Evolutionary conservation across 2,888 invertebrate genomes (phyloP).

Genomic region (Plutella xylostella): DNA sequence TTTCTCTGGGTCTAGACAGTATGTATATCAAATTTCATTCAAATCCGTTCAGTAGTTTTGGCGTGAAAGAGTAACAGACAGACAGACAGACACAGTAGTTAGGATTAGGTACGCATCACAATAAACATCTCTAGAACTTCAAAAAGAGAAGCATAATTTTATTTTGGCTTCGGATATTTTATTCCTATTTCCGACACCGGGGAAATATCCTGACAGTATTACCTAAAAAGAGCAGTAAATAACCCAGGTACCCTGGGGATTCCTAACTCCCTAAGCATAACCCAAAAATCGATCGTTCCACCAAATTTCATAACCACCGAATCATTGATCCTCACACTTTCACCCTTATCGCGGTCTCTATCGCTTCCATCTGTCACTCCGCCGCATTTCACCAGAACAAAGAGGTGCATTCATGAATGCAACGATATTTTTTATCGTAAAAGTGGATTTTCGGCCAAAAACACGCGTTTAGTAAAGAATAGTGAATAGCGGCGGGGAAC

Average conservation of each 20-base stretch:
- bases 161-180: not conserved
- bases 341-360: conserved; percentile 42
- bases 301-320: conserved; percentile 1
- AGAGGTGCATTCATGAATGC: conserved; percentile 38
- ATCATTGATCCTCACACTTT: no score
- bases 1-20: no score
- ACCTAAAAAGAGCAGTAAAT: no score
- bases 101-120: no score
- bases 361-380: conserved; percentile 40
- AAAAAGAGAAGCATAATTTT: not conserved
- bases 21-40: no score
- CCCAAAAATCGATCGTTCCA: not conserved
- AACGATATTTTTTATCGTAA: conserved; percentile 41
- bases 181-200: not conserved
- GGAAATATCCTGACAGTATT: not conserved
- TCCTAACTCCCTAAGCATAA: no score
- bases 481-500: no score
- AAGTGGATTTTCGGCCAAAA: conserved; percentile 27
- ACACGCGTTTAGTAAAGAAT: no score
- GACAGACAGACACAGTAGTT: no score
- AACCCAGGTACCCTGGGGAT: no score
- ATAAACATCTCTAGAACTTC: not conserved
- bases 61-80: no score
- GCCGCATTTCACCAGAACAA: conserved; percentile 32
- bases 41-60: no score